Conservation (phyloP, 2,113 vertebrate species). For the Romanogobio albipinnatus region DNA sequence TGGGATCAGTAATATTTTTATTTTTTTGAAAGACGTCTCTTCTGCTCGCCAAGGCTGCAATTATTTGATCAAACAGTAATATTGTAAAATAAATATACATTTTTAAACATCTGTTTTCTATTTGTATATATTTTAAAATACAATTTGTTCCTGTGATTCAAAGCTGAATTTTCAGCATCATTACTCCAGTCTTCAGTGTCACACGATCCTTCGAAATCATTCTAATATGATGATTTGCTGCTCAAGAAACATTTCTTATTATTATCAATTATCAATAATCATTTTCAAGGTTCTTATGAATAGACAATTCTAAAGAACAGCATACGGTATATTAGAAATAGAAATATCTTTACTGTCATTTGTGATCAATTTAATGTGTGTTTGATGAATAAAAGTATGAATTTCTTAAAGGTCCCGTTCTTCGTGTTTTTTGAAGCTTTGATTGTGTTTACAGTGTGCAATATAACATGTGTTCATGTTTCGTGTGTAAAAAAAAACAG, state of each 20-base stretch:
- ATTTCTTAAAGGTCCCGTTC: no score
- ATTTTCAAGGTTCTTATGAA: no score
- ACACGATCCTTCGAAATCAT: background rate
- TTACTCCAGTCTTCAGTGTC: background rate
- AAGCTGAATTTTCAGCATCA: background rate
- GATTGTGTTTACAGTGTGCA: no score
- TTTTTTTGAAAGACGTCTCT: background rate
- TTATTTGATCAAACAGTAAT: background rate
- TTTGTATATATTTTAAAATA: background rate
- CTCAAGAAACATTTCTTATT: background rate
- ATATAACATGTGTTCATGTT: no score
- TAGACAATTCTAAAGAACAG: no score
- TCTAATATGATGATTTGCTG: background rate
- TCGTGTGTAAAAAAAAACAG: no score
- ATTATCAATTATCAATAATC: background rate
- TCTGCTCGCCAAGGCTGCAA: background rate
- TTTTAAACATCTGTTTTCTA: background rate
- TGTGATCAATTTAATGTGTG: background rate
- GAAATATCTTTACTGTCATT: background rate
- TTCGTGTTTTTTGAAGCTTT: no score
- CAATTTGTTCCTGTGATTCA: no score
- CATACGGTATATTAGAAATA: background rate
- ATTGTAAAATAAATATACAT: background rate
- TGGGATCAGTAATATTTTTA: background rate
- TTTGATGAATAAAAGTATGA: background rate